Base-by-base conservation (phyloP, 2,797 vertebrate species). In the Coregonus suidteri region DNA sequence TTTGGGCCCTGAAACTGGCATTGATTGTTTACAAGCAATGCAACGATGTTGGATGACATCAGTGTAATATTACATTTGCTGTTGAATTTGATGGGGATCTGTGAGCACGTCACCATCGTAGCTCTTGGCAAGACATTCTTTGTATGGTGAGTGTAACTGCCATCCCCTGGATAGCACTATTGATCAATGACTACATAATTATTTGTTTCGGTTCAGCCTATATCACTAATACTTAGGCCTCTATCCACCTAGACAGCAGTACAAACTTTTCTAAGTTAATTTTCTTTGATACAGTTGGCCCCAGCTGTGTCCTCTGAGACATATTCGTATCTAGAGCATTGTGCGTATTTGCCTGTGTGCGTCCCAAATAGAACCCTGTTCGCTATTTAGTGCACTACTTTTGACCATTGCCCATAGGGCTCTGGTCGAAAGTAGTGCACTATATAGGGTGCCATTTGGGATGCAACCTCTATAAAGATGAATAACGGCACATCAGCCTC, bases 71-170 rank as follows among this genome's bases (percentile, higher is more conserved):
- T 75, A 41, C 71, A 31, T 53, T 11, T n/a, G 70, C 79, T 79
- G 83, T 81, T 15, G 70, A 86, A 87, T 82, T 75, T 83, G 37
- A 51, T 30, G 52, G 37, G n/a, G 18, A 72, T 54, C 54, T 77
- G 86, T 68, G 11, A 75, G 75, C 67, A 34, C 0, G 25, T 77
- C 77, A 81, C 79, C 18, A 72, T 68, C 81, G 56, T 82, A 84
- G 76, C 47, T 82, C 82, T 37, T 0, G 3, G 11, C 74, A 77
- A 73, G 34, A n/a, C 75, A 35, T 54, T 59, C 83, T 37, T 69
- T 71, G 66, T 6, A 73, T 71, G 67, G 54, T 2, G 66, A 75
- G 79, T 54, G 73, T 75, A 0, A 64, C 59, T 64, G 59, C n/a
- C 83, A 75, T 64, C 75, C 34, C 54, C 65, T 75, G 7, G 68